A percentile compares a stretch with the other conserved stretches of the same genome.
Conservation (phyloP, 2,888 invertebrate species). For the Chorisops tibialis region DNA sequence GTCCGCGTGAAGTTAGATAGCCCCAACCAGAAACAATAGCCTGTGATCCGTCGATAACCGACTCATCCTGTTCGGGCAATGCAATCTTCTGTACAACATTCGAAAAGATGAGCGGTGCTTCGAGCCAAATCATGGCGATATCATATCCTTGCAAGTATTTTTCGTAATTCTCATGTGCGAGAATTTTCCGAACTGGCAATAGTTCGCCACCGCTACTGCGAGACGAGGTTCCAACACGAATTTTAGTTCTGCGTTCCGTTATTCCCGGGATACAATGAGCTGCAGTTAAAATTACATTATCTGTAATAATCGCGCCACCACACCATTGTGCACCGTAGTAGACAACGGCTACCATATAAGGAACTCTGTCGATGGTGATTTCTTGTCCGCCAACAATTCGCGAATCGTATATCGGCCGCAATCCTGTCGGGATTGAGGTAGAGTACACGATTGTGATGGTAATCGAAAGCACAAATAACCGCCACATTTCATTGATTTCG, state of each 20-base stretch:
- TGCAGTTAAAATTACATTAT: slow-evolving; percentile 57
- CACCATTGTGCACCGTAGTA: slow-evolving; percentile 53
- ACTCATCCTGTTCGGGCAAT: neutral
- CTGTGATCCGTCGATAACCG: neutral
- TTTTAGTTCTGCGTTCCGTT: slow-evolving; percentile 36
- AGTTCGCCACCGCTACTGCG: slow-evolving; percentile 41
- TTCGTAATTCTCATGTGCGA: slow-evolving; percentile 6
- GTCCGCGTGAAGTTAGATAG: neutral
- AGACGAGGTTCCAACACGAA: slow-evolving; percentile 57
- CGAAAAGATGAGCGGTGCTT: neutral
- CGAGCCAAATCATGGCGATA: slow-evolving; percentile 18
- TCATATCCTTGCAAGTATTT: slow-evolving; percentile 11
- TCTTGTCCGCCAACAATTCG: slow-evolving; percentile 45
- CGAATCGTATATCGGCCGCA: slow-evolving; percentile 43
- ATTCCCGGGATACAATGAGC: slow-evolving; percentile 56
- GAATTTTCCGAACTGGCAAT: slow-evolving; percentile 15
- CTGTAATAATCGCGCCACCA: slow-evolving; percentile 55
- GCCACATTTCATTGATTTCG: too few species aligned
- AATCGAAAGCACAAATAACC: too few species aligned
- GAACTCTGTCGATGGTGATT: slow-evolving; percentile 39
- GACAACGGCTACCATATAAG: slow-evolving; percentile 41
- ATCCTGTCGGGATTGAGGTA: slow-evolving; percentile 40
- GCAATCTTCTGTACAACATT: neutral
- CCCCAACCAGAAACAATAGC: slow-evolving; percentile 13
- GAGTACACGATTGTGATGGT: slow-evolving; percentile 33